These are phyloP conservation scores for Disparrhopalites patrizii DNA, from an alignment of 2,888 invertebrate species.

Conservation along the genomic window DNA sequence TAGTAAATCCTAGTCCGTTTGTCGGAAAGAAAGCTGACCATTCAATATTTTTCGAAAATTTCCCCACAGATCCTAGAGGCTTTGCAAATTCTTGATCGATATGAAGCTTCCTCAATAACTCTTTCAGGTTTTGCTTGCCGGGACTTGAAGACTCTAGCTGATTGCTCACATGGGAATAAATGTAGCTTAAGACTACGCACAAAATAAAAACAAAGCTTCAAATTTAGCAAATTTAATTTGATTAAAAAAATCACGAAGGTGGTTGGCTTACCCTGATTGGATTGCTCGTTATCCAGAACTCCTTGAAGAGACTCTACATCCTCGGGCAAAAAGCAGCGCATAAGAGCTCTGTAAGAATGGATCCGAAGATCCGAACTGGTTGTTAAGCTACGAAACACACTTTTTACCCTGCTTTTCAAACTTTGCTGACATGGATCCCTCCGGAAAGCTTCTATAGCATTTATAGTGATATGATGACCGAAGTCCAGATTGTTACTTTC, in stretches of 20 bases:
- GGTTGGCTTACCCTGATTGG: conserved; percentile 62
- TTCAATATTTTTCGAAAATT: conserved; percentile 67
- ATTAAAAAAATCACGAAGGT: not conserved
- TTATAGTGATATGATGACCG: conserved; percentile 27
- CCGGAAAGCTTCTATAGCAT: conserved; percentile 34
- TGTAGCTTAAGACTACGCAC: conserved; percentile 74
- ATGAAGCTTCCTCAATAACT: conserved; percentile 50
- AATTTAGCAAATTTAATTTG: not conserved
- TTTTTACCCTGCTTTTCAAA: conserved; percentile 26
- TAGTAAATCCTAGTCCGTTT: conserved; percentile 64
- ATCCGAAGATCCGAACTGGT: conserved; percentile 28
- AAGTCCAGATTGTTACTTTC: conserved; percentile 10
- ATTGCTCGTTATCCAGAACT: conserved; percentile 62
- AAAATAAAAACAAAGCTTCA: conserved; percentile 16
- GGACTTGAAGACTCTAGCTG: conserved; percentile 73
- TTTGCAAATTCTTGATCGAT: conserved; percentile 52
- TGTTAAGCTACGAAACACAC: conserved; percentile 3
- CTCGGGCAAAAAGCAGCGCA: conserved; percentile 26
- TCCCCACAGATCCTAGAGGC: conserved; percentile 64
- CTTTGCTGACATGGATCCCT: conserved; percentile 37
- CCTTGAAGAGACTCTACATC: conserved; percentile 28
- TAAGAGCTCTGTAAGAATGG: conserved; percentile 34
- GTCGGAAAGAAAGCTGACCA: conserved; percentile 65
- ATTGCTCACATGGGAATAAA: conserved; percentile 74
- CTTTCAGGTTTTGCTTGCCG: conserved; percentile 62